phyloP scores from a whole-genome alignment of 2,888 invertebrate species.

The Polydrusus cervinus region DNA sequence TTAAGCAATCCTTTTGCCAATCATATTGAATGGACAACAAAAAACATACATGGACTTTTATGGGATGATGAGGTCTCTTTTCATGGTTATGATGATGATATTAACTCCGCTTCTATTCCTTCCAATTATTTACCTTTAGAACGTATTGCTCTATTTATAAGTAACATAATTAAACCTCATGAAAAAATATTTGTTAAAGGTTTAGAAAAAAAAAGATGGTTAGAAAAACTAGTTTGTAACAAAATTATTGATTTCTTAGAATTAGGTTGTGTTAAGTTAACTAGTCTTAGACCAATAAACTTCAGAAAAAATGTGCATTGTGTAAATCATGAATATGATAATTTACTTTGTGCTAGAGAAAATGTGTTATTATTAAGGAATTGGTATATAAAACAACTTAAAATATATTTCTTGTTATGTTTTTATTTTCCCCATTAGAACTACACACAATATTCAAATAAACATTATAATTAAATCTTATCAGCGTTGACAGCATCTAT shows the following conservation, averaged over 20 bases:
- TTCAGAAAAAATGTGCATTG: background rate
- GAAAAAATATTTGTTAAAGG: background rate
- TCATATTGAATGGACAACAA: background rate
- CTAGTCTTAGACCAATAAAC: background rate
- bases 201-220: background rate
- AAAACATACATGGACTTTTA: background rate
- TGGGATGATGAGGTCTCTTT: background rate
- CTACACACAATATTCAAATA: background rate
- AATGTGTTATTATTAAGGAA: background rate
- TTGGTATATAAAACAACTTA: background rate
- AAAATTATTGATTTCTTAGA: background rate
- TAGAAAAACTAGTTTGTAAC: background rate
- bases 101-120: too few relatives aligned
- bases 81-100: background rate
- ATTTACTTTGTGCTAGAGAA: background rate
- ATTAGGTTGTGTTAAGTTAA: background rate
- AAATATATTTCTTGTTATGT: background rate
- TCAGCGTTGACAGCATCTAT: too few relatives aligned
- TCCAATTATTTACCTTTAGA: constrained; percentile 1
- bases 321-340: background rate
- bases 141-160: background rate
- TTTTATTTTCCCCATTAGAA: background rate
- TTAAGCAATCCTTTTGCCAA: background rate
- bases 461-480: background rate
- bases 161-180: background rate